Base-by-base conservation (phyloP, 2,113 vertebrate genomes). In the Asarcornis scutulata region DNA sequence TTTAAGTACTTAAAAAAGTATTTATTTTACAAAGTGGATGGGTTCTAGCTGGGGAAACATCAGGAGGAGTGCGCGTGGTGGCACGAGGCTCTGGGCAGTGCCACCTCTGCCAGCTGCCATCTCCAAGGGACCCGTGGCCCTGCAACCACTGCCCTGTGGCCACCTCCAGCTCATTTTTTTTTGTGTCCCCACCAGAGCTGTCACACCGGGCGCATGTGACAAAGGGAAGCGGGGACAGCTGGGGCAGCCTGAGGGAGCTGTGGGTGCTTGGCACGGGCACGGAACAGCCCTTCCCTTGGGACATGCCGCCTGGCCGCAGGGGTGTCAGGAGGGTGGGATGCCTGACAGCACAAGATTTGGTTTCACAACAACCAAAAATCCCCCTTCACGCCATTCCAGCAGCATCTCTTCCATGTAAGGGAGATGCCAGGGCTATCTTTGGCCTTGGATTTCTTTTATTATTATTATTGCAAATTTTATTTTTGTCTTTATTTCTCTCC, bases 161-260 rank as follows among this genome's bases (percentile, higher is more conserved):
- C 26, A 62, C 40, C 86, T 50, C 31, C 27, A 11, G 66, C 31
- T 1, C 8, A 4, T 6, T 50, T 20, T 40, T 40, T 40, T 38
- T 20, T 15, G 14, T n/a, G 25, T 21, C 38, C 52, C 59, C 52
- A 23, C 13, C 4, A 1, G 31, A 17, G 22, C 66, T 4, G 2
- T 27, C 68, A 29, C 8, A 4, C 68, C 13, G 32, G 17, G 67
- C 46, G 8, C 20, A 1, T 2, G 50, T 14, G 48, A 20, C 7
- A 1, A 50, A 17, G 38, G 71, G 56, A 32, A 32, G 1, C 0
- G 7, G 20, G 31, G 22, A 2, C 46, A 4, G 26, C 68, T 26
- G 7, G 38, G 27, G 3, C 26, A 7, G 56, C 3, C 82, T 26
- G 1, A 73, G 34, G 69, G 7, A 2, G 16, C 12, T 3, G 0